A percentile compares a stretch with the other conserved stretches of the same genome.
These are phyloP conservation scores for Adelosebastes latens DNA, from an alignment of 2,797 vertebrate species.

Conservation along the genomic window DNA sequence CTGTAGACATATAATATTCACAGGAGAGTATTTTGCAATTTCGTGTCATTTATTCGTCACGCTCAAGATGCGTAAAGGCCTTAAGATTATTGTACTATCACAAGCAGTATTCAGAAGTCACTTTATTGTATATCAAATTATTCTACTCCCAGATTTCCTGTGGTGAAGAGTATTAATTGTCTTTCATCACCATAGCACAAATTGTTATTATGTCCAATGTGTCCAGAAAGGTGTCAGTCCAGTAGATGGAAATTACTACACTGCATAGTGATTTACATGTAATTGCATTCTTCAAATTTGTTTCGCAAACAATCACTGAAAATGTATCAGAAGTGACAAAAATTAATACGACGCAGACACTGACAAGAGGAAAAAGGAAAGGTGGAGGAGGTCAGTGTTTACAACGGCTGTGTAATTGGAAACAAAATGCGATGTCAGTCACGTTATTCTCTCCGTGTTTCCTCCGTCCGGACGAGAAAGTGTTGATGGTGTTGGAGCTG, in stretches of 20 bases:
- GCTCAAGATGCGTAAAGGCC: too few species aligned
- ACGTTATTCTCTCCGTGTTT: constrained; percentile 23
- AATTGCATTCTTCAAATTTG: constrained; percentile 27
- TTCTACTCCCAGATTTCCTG: not conserved
- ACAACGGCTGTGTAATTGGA: constrained; percentile 53
- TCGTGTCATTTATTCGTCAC: too few species aligned
- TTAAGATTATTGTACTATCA: not conserved
- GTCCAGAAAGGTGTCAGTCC: constrained; percentile 13
- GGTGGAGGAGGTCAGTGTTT: constrained; percentile 41
- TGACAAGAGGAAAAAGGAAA: not conserved
- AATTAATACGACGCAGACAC: not conserved
- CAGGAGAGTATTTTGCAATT: too few species aligned
- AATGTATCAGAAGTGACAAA: constrained; percentile 16
- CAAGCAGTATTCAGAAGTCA: not conserved
- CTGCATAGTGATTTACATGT: constrained; percentile 15
- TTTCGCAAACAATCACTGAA: constrained; percentile 29
- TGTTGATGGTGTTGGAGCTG: constrained; percentile 1
- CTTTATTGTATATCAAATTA: not conserved
- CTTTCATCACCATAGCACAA: not conserved
- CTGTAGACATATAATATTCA: too few species aligned
- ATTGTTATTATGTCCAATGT: not conserved
- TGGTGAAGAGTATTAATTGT: not conserved
- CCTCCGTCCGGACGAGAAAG: not conserved
- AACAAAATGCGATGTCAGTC: constrained; percentile 41
- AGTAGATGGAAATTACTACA: not conserved